Conservation (phyloP, 2,797 vertebrate species). For the Tapera naevia region DNA sequence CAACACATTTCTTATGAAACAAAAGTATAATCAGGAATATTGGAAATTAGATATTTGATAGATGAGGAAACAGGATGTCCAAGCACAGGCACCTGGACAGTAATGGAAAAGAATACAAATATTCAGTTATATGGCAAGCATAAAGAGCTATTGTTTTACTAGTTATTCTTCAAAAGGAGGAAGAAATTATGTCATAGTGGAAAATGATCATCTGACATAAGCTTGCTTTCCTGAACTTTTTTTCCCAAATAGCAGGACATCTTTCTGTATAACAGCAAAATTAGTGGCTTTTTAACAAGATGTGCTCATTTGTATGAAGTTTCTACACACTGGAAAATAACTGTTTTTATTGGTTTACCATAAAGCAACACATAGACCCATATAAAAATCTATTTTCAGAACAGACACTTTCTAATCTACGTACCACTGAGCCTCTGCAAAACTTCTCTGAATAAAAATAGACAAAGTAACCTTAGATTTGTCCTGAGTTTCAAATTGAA, state of each 20-base stretch:
- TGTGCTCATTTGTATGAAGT: neutral
- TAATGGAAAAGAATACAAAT: constrained; percentile 13
- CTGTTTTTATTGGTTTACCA: neutral
- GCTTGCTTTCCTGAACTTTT: neutral
- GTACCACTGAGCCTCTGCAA: neutral
- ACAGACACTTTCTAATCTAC: neutral
- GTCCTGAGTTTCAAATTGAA: neutral
- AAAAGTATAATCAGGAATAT: neutral
- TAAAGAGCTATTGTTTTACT: constrained; percentile 31
- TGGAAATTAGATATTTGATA: neutral
- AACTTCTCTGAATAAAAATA: neutral
- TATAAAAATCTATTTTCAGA: neutral
- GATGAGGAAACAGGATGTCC: neutral
- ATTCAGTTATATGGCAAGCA: neutral
- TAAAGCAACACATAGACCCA: neutral
- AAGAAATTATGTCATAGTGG: constrained; percentile 34
- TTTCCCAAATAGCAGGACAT: neutral
- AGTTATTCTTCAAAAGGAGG: constrained; percentile 14
- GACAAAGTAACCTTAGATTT: neutral
- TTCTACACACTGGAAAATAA: neutral
- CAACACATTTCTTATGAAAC: neutral
- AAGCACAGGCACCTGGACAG: constrained; percentile 24
- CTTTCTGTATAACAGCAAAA: neutral
- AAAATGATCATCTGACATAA: constrained; percentile 1
- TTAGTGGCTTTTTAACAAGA: neutral